Conservation (phyloP, 1,140 invertebrate species). For the Drosophila lini region DNA sequence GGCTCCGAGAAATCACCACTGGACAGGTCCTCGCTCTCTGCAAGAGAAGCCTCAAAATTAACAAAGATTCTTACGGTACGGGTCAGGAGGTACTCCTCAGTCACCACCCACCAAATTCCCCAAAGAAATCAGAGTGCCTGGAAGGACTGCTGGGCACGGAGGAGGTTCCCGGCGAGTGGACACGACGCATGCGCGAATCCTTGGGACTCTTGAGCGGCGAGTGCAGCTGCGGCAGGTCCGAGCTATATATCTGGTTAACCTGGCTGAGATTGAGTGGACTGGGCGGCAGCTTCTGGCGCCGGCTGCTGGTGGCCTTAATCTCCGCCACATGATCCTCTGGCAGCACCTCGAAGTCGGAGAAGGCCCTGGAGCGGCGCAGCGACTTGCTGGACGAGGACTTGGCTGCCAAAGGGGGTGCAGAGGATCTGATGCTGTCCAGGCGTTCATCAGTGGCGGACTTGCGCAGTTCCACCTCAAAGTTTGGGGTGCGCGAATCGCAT, state of each 20-base stretch:
- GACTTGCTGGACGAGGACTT: slow-evolving; percentile 79
- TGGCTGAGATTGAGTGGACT: slow-evolving; percentile 79
- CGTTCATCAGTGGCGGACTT: slow-evolving; percentile 66
- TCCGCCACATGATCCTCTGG: slow-evolving; percentile 80
- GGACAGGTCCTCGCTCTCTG: slow-evolving; percentile 83
- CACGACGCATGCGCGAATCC: slow-evolving; percentile 68
- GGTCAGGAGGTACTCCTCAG: not conserved
- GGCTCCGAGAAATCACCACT: slow-evolving; percentile 83
- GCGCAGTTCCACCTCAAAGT: slow-evolving; percentile 56
- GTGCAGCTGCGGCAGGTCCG: slow-evolving; percentile 74
- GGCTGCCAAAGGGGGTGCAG: slow-evolving; percentile 37
- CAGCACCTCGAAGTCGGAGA: slow-evolving; percentile 78
- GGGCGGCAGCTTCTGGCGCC: slow-evolving; percentile 65
- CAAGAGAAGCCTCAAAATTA: slow-evolving; percentile 7
- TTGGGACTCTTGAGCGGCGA: slow-evolving; percentile 77
- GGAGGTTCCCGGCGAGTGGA: slow-evolving; percentile 78
- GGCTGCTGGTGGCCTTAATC: slow-evolving; percentile 59
- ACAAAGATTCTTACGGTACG: not conserved
- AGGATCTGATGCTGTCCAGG: slow-evolving; percentile 43
- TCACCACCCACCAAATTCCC: slow-evolving; percentile 69
- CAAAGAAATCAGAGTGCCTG: slow-evolving; percentile 87
- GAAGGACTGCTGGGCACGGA: slow-evolving; percentile 89
- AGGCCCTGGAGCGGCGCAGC: slow-evolving; percentile 67
- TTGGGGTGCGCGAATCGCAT: slow-evolving; percentile 47
- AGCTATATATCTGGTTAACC: slow-evolving; percentile 73